phyloP scores from a whole-genome alignment of 2,888 invertebrate species.

The Dichetophora obliterata region DNA sequence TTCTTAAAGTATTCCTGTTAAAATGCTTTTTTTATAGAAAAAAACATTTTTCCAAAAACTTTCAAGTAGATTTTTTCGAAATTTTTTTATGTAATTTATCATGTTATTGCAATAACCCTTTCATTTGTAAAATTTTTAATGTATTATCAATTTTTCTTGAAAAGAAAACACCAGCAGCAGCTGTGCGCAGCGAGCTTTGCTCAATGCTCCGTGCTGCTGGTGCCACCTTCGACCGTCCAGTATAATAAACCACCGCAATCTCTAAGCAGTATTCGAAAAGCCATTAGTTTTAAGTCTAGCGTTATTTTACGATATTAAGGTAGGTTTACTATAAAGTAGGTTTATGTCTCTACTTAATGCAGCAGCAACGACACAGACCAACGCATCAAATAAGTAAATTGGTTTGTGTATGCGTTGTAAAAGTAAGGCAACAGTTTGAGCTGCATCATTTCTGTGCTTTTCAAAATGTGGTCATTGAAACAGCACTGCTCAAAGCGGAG shows the following conservation, averaged over 20 bases:
- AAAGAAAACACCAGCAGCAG: not conserved
- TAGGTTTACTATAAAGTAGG: slow-evolving; percentile 7
- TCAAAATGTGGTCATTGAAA: not conserved
- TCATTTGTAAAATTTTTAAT: too few relatives aligned
- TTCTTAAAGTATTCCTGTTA: not conserved
- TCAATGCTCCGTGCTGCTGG: too few relatives aligned
- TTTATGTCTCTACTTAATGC: slow-evolving; percentile 16
- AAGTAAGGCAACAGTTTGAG: not conserved
- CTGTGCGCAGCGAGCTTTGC: too few relatives aligned
- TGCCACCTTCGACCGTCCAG: slow-evolving; percentile 58
- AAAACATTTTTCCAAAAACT: too few relatives aligned
- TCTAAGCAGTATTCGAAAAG: slow-evolving; percentile 72
- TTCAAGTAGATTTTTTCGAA: too few relatives aligned
- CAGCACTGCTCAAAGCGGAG: not conserved
- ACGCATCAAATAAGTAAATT: slow-evolving; percentile 45
- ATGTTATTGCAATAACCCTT: too few relatives aligned
- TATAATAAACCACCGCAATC: slow-evolving; percentile 69
- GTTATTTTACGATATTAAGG: slow-evolving; percentile 47
- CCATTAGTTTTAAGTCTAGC: slow-evolving; percentile 67
- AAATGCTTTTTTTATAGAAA: too few relatives aligned
- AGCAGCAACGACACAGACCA: slow-evolving; percentile 5
- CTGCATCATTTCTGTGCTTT: not conserved
- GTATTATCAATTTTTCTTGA: too few relatives aligned
- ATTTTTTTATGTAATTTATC: too few relatives aligned
- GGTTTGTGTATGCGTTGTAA: slow-evolving; percentile 21